phyloP scores from a whole-genome alignment of 2,888 invertebrate species.

The Neelides folsomi region DNA sequence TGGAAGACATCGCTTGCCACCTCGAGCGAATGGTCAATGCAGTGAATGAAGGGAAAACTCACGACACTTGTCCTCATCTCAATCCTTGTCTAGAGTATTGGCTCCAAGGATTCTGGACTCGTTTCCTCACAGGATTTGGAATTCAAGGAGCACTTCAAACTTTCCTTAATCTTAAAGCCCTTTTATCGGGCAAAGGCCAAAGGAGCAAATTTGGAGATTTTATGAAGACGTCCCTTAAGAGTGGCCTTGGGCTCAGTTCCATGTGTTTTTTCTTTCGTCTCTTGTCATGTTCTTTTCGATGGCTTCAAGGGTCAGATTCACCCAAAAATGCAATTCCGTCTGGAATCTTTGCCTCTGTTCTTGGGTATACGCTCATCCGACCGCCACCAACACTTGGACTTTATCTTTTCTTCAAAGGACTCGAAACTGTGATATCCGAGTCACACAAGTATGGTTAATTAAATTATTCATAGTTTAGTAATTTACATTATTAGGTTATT shows the following conservation, averaged over 20 bases:
- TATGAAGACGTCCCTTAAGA: constrained; percentile 18
- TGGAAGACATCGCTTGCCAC: constrained; percentile 32
- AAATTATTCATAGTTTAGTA: background rate
- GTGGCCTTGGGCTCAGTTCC: constrained; percentile 27
- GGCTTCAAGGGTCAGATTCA: constrained; percentile 30
- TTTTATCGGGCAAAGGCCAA: background rate
- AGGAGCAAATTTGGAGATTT: background rate
- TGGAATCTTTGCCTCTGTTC: constrained; percentile 26
- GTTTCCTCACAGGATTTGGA: constrained; percentile 28
- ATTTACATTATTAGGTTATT: background rate
- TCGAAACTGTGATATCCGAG: constrained; percentile 25
- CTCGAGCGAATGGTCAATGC: constrained; percentile 30
- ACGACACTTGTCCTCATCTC: constrained; percentile 30
- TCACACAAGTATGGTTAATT: constrained; percentile 25
- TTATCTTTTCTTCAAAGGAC: constrained; percentile 31
- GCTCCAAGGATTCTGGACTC: constrained; percentile 29
- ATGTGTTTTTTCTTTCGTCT: constrained; percentile 29
- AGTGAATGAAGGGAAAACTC: constrained; percentile 30
- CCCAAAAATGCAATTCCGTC: constrained; percentile 26
- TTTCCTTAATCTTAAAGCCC: constrained; percentile 10
- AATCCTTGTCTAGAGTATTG: constrained; percentile 31
- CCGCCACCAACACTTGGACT: constrained; percentile 28
- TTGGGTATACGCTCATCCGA: constrained; percentile 26
- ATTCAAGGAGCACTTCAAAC: constrained; percentile 25
- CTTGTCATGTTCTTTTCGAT: constrained; percentile 30